Percentiles rank a stretch among this genome's conserved stretches.
Evolutionary conservation across 2,797 vertebrate species (phyloP).

Genomic region (Adrianichthys oophorus): DNA sequence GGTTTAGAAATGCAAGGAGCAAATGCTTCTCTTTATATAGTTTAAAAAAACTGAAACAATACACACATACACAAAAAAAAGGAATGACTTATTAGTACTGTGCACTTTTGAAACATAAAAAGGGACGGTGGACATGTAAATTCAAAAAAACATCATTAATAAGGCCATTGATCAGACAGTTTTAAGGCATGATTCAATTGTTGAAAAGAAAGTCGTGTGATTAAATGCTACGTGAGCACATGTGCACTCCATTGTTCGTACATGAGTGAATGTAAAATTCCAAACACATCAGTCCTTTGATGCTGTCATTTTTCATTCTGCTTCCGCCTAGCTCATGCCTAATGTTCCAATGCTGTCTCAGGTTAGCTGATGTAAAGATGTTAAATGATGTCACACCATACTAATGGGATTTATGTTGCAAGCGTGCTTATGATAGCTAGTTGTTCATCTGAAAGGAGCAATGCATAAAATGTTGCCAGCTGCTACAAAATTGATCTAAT

Average conservation of each 20-base stretch:
- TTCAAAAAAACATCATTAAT: conserved; percentile 46
- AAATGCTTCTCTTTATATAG: too few species aligned
- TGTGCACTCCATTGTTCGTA: neutral
- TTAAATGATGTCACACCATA: conserved; percentile 48
- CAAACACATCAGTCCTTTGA: conserved; percentile 17
- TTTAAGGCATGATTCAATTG: conserved; percentile 40
- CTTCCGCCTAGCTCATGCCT: conserved; percentile 29
- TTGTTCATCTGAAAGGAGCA: conserved; percentile 51
- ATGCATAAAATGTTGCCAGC: conserved; percentile 51
- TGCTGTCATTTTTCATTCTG: conserved; percentile 31
- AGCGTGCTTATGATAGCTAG: conserved; percentile 49
- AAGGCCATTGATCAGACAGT: conserved; percentile 63
- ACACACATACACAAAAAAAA: neutral
- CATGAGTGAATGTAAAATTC: neutral
- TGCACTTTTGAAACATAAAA: too few species aligned
- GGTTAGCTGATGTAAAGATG: conserved; percentile 48
- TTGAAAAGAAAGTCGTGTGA: conserved; percentile 24
- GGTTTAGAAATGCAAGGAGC: too few species aligned
- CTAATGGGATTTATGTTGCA: conserved; percentile 51
- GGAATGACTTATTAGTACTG: too few species aligned
- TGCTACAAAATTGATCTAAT: conserved; percentile 38
- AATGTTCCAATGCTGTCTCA: conserved; percentile 34
- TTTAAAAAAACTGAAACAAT: too few species aligned
- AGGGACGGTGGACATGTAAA: neutral
- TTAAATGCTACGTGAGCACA: conserved; percentile 28